These are phyloP conservation scores for Callithrix jacchus DNA, from an alignment of 2,113 vertebrate species.

Conservation along the genomic window DNA sequence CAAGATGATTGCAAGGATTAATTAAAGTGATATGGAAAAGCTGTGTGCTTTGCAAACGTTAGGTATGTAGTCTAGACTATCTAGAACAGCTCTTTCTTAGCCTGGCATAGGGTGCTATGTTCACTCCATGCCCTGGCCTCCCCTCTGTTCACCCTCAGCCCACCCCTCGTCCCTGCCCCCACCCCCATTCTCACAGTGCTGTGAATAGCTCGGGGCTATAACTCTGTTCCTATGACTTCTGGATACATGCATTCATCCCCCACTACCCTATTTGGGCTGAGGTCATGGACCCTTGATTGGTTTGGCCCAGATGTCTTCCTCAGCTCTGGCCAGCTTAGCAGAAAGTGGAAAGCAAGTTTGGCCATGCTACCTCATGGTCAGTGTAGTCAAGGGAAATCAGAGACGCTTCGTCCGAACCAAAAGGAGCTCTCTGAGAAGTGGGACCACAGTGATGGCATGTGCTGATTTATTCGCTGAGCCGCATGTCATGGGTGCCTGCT, in stretches of 20 bases:
- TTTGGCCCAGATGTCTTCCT: not conserved
- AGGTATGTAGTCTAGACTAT: not conserved
- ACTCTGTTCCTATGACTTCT: not conserved
- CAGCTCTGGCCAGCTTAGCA: not conserved
- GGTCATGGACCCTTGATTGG: fast-evolving
- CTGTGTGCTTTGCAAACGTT: not conserved
- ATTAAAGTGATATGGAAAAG: not conserved
- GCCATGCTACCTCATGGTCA: no score
- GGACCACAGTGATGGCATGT: not conserved
- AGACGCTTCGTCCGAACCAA: not conserved
- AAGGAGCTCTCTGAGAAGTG: not conserved
- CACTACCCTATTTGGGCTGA: not conserved
- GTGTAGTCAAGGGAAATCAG: not conserved
- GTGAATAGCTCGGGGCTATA: not conserved
- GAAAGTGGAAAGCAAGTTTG: not conserved
- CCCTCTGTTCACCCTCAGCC: no score
- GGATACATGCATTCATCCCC: not conserved
- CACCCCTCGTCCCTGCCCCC: not conserved
- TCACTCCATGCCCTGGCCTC: not conserved
- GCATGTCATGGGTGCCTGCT: not conserved
- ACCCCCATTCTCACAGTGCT: not conserved
- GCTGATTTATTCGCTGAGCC: not conserved
- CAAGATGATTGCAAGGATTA: not conserved
- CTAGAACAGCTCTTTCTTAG: not conserved
- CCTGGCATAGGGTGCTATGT: not conserved